Percentiles rank a stretch among this genome's conserved stretches.
These are phyloP conservation scores for Noctua janthe DNA, from an alignment of 2,888 invertebrate species.

Conservation along the genomic window DNA sequence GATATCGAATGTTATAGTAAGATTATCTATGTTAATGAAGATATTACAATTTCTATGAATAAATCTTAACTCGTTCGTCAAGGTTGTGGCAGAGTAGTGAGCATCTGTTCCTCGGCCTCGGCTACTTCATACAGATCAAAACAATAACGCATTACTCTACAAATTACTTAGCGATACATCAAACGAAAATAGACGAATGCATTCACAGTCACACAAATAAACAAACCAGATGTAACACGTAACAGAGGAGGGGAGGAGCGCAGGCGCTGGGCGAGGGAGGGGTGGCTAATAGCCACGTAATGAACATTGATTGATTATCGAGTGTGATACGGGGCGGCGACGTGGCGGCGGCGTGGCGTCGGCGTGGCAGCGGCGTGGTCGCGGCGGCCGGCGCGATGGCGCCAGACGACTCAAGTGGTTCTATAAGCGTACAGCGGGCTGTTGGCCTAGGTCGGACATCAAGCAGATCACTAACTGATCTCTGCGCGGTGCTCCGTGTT, in stretches of 20 bases:
- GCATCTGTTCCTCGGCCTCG: conserved; percentile 29
- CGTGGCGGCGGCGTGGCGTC: conserved; percentile 5
- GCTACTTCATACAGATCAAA: conserved; percentile 47
- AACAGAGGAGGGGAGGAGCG: conserved; percentile 21
- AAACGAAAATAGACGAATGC: conserved; percentile 65
- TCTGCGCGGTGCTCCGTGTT: conserved; percentile 21
- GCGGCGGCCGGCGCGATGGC: conserved; percentile 43
- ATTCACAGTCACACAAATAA: conserved; percentile 63
- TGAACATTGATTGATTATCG: conserved; percentile 83
- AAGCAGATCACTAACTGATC: conserved; percentile 60
- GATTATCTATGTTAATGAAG: conserved; percentile 41
- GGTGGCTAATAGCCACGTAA: conserved; percentile 65
- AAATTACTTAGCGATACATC: conserved; percentile 61
- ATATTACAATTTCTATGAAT: conserved; percentile 28
- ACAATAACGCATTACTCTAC: conserved; percentile 67
- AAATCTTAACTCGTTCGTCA: conserved; percentile 30
- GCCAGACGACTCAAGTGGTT: conserved; percentile 77
- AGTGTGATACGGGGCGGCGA: conserved; percentile 70
- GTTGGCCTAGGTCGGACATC: conserved; percentile 76
- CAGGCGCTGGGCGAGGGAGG: conserved; percentile 15
- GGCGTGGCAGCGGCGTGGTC: conserved; percentile 17
- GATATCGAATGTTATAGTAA: conserved; percentile 39
- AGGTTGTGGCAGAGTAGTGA: conserved; percentile 28
- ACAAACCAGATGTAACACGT: conserved; percentile 57
- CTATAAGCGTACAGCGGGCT: conserved; percentile 72